These are phyloP conservation scores for Margaritifera margaritifera DNA, from an alignment of 2,888 invertebrate species.

Conservation along the genomic window DNA sequence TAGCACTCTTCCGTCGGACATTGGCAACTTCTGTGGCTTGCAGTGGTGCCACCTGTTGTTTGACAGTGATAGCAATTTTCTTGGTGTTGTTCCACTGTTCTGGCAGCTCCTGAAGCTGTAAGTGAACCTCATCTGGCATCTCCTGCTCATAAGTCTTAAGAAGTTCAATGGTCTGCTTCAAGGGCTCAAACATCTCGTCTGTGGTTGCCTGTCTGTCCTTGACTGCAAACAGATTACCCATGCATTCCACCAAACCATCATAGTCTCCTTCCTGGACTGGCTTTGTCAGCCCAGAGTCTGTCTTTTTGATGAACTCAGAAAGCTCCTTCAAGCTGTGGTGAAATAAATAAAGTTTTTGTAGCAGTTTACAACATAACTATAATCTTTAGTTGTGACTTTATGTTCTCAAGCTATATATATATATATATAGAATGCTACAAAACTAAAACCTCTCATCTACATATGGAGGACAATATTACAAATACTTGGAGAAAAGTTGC, in stretches of 20 bases:
- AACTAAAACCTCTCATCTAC: too few relatives aligned
- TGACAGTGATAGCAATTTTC: conserved; percentile 90
- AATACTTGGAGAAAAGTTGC: too few relatives aligned
- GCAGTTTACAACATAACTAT: not conserved
- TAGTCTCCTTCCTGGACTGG: conserved; percentile 92
- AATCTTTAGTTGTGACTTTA: too few relatives aligned
- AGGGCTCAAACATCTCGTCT: conserved; percentile 96
- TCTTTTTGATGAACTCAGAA: conserved; percentile 88
- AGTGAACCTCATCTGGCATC: conserved; percentile 95
- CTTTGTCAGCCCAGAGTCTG: conserved; percentile 88
- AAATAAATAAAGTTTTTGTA: not conserved
- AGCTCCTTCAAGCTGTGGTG: conserved; percentile 84
- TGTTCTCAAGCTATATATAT: too few relatives aligned
- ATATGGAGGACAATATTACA: too few relatives aligned
- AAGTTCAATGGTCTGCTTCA: conserved; percentile 93
- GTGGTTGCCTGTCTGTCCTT: conserved; percentile 90
- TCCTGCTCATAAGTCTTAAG: conserved; percentile 96
- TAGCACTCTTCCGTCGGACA: conserved; percentile 87
- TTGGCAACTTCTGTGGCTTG: conserved; percentile 95
- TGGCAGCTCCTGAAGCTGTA: conserved; percentile 90
- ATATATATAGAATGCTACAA: too few relatives aligned
- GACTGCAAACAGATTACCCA: conserved; percentile 93
- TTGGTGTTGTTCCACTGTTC: conserved; percentile 97
- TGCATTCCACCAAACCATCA: conserved; percentile 89
- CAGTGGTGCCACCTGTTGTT: conserved; percentile 94